Conservation (phyloP, 2,888 invertebrate species). For the Drosophila barbarae region DNA sequence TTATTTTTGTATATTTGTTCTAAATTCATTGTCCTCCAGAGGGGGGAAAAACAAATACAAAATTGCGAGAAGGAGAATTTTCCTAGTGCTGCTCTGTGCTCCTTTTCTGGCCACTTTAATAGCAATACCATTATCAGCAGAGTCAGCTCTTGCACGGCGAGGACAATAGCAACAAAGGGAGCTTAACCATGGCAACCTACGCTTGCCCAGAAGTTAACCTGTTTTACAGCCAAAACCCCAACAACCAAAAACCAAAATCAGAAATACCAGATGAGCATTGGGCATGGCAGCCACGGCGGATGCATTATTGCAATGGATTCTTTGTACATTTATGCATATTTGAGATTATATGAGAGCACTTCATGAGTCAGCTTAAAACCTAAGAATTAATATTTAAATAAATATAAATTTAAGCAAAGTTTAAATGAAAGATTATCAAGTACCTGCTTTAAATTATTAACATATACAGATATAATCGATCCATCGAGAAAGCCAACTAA, state of each 20-base stretch:
- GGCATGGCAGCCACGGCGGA: neutral
- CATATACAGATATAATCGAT: neutral
- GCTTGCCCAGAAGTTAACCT: too few relatives aligned
- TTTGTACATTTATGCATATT: neutral
- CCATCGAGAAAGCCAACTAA: too few relatives aligned
- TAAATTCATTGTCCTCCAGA: conserved; percentile 26
- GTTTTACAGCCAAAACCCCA: neutral
- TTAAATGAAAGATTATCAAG: neutral
- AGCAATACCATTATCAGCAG: conserved; percentile 50
- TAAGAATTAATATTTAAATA: too few relatives aligned
- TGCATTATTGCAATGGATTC: conserved; percentile 12
- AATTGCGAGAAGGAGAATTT: neutral
- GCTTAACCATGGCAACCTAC: conserved; percentile 28
- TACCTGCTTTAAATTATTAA: neutral
- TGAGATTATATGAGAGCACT: neutral
- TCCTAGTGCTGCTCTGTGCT: neutral
- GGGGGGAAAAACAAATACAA: neutral
- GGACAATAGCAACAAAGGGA: conserved; percentile 25
- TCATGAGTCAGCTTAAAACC: neutral
- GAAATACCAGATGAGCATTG: neutral
- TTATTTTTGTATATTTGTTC: conserved; percentile 29
- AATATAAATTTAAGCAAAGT: too few relatives aligned
- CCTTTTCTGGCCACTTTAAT: conserved; percentile 28
- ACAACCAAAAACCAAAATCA: conserved; percentile 5
- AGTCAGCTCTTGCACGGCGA: conserved; percentile 21